Evolutionary conservation across 2,888 invertebrate genomes (phyloP), one percentile per base, ranked within the genome.

Genomic region (Athripsodes cinereus): DNA sequence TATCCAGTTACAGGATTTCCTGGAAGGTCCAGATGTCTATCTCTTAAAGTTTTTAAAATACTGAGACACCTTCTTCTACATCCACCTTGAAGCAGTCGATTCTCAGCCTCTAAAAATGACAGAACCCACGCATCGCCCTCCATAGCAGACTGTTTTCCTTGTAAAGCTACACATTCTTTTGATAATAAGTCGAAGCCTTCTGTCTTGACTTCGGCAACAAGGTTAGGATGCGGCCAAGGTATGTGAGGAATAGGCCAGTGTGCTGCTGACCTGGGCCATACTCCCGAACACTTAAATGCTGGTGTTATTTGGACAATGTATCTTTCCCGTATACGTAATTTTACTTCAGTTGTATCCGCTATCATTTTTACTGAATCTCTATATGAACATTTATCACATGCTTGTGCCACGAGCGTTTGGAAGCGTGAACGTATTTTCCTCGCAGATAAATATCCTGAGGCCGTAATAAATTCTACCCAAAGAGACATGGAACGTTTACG

Each of bases 381-480:
- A 72, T 93, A 96, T 65, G 89, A 87, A 70, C 92, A 92, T 74
- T 95, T 96, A 74, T 96, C 95, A 71, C 94, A 90, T 0, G 95
- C 94, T 69, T 90, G 88, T 0, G 90, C 89, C 31, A 93, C 91
- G 57, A 93, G 72, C 0, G 92, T 91, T 73, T 93, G 96, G 74
- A 96, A 96, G 2, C 96, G 81, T 31, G 94, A 92, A 49, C 96
- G 84, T 67, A 96, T 96, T 76, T 96, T 96, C 46, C 96, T 78
- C 10, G 96, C 95, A 0, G 94, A 94, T 48, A 96, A 75, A 72
- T 96, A 96, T 1, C 96, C 96, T 2, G 93, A 93, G 2, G 96
- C 96, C 1, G 96, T 96, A 69, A 96, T 96, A 78, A 96, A 96
- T 76, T 96, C 96, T 49, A 96, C 96, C 96, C 96, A 96, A 5